Base-by-base conservation (phyloP, 2,888 invertebrate species). In the Latheticus oryzae region DNA sequence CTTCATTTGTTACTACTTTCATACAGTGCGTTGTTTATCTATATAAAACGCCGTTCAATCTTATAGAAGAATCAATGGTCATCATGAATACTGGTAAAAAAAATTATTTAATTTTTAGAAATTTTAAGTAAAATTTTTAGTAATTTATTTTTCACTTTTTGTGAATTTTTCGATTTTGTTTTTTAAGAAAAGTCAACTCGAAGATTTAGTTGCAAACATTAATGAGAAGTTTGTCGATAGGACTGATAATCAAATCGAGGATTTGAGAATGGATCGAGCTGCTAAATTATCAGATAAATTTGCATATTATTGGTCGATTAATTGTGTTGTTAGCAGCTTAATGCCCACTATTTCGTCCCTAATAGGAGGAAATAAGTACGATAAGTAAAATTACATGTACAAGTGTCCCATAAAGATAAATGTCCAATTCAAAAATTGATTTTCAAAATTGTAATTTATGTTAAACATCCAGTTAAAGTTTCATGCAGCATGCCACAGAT, bases 21-120 rank as follows among this genome's bases (percentile, higher is more conserved):
- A 5, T 47, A 16, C 47, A 47, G 12, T 33, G 33, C 5, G 19
- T 16, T 21, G 21, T 47, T 21, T 47, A 47, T 35, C 24, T 47
- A 15, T 47, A 35, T 16, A 24, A 24, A 24, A 47, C 33, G 3
- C 35, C 33, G 8, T 47, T 47, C 12, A 11, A 47, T 24, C 23
- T 47, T n/a, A 35, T 47, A 8, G 35, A 47, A 15, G 47, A 47
- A 24, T 17, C 47, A 1, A 47, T 47, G 47, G 21, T 47, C 4
- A 47, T 47, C 13, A 47, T 47, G 47, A 47, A 47, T 17, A 47
- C 47, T 15, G 47, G 47, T 47, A 15, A 9, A 30, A n/a, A n/a
- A n/a, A n/a, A n/a, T n/a, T n/a, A n/a, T n/a, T n/a, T n/a, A n/a
- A n/a, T n/a, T n/a, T n/a, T n/a, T n/a, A n/a, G n/a, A n/a, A n/a